Evolutionary conservation across 35 echinoderm and acorn worm genomes (phyloP), one percentile per base, ranked within the genome.

Genomic region (Amphiura filiformis): DNA sequence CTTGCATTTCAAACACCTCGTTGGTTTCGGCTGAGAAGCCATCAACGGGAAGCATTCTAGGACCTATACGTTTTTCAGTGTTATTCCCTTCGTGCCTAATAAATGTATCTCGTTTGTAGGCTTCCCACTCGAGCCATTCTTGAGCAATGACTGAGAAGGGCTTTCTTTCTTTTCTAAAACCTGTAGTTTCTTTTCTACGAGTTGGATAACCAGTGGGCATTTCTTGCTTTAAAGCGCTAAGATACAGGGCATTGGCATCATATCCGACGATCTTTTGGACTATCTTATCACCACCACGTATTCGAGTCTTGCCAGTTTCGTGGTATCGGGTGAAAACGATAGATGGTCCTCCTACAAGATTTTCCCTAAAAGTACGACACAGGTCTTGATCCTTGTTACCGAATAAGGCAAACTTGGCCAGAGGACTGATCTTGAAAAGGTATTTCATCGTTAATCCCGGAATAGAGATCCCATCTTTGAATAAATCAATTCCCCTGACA

Each of bases 231-330:
- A 83, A 0, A 76, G 91, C 78, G 56, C 84, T 82, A 31, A 92
- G 85, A 75, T 92, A 92, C 7, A 92, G 70, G 0, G 91, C 91
- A 32, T 92, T 92, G 78, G 91, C 91, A 77, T 92, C 84, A 52
- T 87, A 92, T 32, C 85, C 84, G 12, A 86, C 26, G 34, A 84
- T 78, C n/a, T 86, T 86, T 26, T 78, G 26, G 41, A 82, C 86
- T 57, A 26, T 11, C 78, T 91, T 78, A 11, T 39, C 44, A 20
- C 44, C 39, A 47, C 78, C 36, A n/a, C 83, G 75, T 7, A 91
- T 88, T 56, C 81, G 1, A 81, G 91, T 88, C 49, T 82, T 76
- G 0, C 30, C 23, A 75, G 37, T 88, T 38, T 88, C 79, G n/a
- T 92, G 79, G 39, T 92, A 86, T 9, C 76, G 84, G 22, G 86